These are phyloP conservation scores for Leistus spinibarbis DNA, from an alignment of 2,888 invertebrate species.

Conservation along the genomic window DNA sequence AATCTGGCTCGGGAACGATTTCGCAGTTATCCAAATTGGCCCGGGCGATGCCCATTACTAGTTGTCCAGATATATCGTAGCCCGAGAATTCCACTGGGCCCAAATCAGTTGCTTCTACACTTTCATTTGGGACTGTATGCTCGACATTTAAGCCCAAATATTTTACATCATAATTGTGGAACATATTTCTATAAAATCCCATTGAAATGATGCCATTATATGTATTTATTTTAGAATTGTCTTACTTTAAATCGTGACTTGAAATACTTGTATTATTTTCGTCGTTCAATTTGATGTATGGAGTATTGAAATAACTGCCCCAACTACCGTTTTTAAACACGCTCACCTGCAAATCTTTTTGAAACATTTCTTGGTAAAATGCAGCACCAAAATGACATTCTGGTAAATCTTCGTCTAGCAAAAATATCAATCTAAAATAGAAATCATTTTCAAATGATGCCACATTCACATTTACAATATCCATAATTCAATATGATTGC, in stretches of 20 bases:
- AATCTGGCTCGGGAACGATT: constrained; percentile 53
- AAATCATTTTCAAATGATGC: background rate
- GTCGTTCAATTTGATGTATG: background rate
- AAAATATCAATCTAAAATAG: constrained; percentile 58
- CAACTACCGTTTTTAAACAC: constrained; percentile 66
- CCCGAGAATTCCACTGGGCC: constrained; percentile 55
- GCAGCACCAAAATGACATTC: constrained; percentile 67
- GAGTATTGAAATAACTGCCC: constrained; percentile 8
- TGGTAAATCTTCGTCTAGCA: constrained; percentile 67
- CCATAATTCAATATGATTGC: background rate
- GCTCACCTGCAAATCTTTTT: constrained; percentile 79
- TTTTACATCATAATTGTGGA: background rate
- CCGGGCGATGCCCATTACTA: constrained; percentile 71
- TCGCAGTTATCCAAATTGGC: constrained; percentile 50
- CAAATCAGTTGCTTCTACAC: constrained; percentile 48
- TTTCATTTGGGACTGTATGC: constrained; percentile 35
- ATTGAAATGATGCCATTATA: background rate
- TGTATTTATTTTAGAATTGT: background rate
- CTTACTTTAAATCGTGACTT: background rate
- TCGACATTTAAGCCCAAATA: constrained; percentile 8
- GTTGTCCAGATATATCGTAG: constrained; percentile 58
- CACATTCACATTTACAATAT: no score
- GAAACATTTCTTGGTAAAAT: constrained; percentile 68
- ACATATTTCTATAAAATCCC: constrained; percentile 9
- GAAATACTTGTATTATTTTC: background rate